Evolutionary conservation across 2,797 vertebrate species (phyloP), one percentile per base, ranked within the genome.

Genomic region (Hafferia zeledoni): DNA sequence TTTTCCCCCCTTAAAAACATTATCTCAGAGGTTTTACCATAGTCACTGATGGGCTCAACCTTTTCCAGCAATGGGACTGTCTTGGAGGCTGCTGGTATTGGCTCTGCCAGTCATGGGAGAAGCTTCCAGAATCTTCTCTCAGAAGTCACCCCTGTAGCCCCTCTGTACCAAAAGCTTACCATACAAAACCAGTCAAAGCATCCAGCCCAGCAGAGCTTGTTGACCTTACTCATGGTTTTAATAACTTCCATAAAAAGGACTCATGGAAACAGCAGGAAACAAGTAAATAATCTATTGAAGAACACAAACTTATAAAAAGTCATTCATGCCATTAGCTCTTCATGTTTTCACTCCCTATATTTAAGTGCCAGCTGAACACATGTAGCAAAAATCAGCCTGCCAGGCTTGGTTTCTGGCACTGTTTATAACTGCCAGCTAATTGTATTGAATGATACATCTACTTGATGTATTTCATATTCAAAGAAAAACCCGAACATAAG

Each of bases 381-480:
- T 56, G 80, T 63, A 93, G 52, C 67, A 90, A 76, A 93, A 88
- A 86, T 72, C 80, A 93, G 65, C 74, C 57, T 95, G 89, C 52
- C 87, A 87, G 57, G 49, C 77, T 87, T 90, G 39, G 59, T 72
- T 94, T 94, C 91, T 95, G 89, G 70, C 91, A 88, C 37, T 11
- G 3, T 90, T 96, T 96, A 64, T 90, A 63, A 82, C 85, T 95
- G 91, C 85, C 77, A 92, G 70, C 67, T 96, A 91, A 94, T 94
- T 91, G 79, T 91, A 78, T 71, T 81, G 93, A 90, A 65, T 82
- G 89, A 69, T 93, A 76, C 85, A 95, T 76, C 76, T 72, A 83
- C 87, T 70, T 81, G 91, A 84, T 94, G 78, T 91, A 87, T 88
- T 94, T 96, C 80, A 90, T 93, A 96, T 93, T 97, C 89, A 96